Evolutionary conservation across 2,113 vertebrate species (phyloP).

Genomic region (Dicrurus megarhynchus): DNA sequence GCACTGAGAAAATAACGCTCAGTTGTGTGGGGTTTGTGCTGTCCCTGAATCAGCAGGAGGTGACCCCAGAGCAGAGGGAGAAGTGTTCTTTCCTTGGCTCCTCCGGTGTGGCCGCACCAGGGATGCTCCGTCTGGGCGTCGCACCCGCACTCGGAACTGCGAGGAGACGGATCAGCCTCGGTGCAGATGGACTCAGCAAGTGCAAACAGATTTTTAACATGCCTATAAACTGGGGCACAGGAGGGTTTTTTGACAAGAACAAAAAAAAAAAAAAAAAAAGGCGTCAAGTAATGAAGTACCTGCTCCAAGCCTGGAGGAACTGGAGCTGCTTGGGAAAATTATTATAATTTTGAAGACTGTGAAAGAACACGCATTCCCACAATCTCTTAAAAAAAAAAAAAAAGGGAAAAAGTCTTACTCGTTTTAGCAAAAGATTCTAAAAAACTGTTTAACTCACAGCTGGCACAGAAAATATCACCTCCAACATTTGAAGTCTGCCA

Average conservation of each 20-base stretch:
- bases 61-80: neutral
- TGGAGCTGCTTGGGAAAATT: neutral
- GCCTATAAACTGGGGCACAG: neutral
- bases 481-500: neutral
- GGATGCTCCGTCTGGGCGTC: neutral
- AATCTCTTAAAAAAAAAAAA: neutral
- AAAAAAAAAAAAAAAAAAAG: neutral
- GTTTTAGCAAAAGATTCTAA: neutral
- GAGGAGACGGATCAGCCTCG: neutral
- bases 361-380: neutral
- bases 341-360: neutral
- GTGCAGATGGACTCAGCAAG: conserved; percentile 34
- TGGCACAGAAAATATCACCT: neutral
- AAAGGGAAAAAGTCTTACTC: neutral
- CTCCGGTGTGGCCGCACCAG: neutral
- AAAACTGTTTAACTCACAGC: neutral
- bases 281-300: neutral
- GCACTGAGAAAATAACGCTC: neutral
- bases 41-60: neutral
- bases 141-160: fast-evolving
- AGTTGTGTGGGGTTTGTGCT: neutral
- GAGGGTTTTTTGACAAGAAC: conserved; percentile 1
- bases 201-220: conserved; percentile 36
- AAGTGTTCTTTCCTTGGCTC: neutral
- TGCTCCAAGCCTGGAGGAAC: neutral